Base-by-base conservation (phyloP, 2,888 invertebrate species). In the Drosophila picticornis region DNA sequence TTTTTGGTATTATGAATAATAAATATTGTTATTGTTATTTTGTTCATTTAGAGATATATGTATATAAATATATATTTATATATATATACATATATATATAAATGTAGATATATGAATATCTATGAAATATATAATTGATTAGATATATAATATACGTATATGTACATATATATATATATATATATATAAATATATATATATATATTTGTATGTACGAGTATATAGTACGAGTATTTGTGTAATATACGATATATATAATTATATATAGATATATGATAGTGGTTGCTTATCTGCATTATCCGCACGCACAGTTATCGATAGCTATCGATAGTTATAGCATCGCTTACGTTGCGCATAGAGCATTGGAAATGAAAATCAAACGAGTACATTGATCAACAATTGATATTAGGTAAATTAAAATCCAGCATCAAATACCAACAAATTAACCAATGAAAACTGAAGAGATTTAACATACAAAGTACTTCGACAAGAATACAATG, bases 1-100 rank as follows among this genome's bases (percentile, higher is more conserved):
- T 92, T 91, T 88, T 88, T 90, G 80, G 84, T 89, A 90, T 80
- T 78, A 79, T 87, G 82, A 82, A 74, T 77, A 90, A 73, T 84
- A 87, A 75, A 90, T 76, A 89, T 90, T 81, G 59, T 90, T 81
- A 76, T 90, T 83, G 69, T 72, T 72, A 63, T 68, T 56, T 71
- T 67, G 66, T 79, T 85, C 53, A 67, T 61, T 84, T 68, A 58
- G 50, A 87, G 59, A 86, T 36, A 76, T 83, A 77, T 63, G 67
- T 62, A 61, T 60, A 65, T 58, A 65, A 38, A 66, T 40, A 64
- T 48, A 56, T 59, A 52, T 58, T 50, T 22, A 59, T 58, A 46
- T 55, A 50, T 57, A 50, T 58, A 75, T 38, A 72, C 83, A 80
- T 57, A 61, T 59, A 63, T 62, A 67, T 52, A 63, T 40, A 61